Evolutionary conservation across 2,888 invertebrate species (phyloP).

Genomic region (Diploptera punctata): DNA sequence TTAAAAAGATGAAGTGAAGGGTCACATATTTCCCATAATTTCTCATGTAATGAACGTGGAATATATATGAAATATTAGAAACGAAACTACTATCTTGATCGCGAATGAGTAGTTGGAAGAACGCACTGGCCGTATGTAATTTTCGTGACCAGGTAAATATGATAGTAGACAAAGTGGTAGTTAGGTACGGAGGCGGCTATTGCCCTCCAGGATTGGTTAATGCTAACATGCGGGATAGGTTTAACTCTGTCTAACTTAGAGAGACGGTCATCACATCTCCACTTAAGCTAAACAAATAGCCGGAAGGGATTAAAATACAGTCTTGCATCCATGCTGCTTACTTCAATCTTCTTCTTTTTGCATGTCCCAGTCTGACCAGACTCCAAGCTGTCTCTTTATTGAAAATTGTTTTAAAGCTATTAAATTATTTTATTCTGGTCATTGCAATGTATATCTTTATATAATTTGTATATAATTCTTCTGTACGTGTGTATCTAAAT

Average conservation of each 20-base stretch:
- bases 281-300: constrained; percentile 15
- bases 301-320: not conserved
- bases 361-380: no score
- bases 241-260: not conserved
- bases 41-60: not conserved
- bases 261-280: not conserved
- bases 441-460: no score
- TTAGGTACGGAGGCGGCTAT: constrained; percentile 14
- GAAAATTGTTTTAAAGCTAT: no score
- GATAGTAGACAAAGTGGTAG: constrained; percentile 16
- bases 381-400: no score
- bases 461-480: no score
- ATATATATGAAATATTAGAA: not conserved
- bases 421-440: no score
- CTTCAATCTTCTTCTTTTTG: no score
- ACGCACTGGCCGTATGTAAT: constrained; percentile 13
- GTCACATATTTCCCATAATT: constrained; percentile 4
- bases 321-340: no score
- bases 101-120: not conserved
- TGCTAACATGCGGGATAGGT: not conserved
- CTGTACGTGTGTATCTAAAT: no score
- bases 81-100: not conserved
- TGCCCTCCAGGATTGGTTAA: constrained; percentile 17
- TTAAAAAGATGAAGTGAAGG: not conserved
- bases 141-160: constrained; percentile 29